phyloP scores from a whole-genome alignment of 1,140 invertebrate genomes.

The Platyscapa corneri region DNA sequence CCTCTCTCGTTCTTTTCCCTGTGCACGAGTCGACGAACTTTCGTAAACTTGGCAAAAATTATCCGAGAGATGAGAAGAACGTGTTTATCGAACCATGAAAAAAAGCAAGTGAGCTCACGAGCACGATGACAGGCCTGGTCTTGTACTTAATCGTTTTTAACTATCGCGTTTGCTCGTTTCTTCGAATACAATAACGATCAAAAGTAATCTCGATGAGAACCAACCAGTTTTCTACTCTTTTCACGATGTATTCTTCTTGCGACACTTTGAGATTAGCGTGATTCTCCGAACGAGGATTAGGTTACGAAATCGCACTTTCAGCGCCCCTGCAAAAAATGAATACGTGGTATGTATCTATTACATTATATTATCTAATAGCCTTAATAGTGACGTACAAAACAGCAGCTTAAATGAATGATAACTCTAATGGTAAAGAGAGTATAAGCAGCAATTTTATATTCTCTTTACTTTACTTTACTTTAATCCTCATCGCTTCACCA shows the following conservation, averaged over 20 bases:
- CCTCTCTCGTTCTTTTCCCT: slow-evolving; percentile 25
- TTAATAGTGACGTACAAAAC: no score
- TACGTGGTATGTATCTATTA: no score
- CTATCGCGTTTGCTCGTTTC: neutral
- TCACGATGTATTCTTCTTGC: no score
- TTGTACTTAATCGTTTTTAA: slow-evolving; percentile 37
- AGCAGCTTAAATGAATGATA: no score
- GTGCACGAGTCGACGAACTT: slow-evolving; percentile 28
- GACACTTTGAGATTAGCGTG: no score
- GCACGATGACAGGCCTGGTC: slow-evolving; percentile 1
- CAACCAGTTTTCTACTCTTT: neutral
- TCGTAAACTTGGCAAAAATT: slow-evolving; percentile 45
- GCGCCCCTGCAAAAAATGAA: no score
- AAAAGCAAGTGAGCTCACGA: neutral
- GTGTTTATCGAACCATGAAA: slow-evolving; percentile 38
- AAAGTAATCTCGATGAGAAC: neutral
- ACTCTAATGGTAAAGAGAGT: no score
- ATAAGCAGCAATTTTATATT: neutral
- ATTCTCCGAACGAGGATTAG: no score
- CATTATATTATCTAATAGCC: no score
- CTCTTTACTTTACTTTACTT: neutral
- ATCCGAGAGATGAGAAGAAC: slow-evolving; percentile 21
- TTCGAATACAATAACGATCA: neutral
- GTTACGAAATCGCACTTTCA: no score
- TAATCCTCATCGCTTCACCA: no score